These are phyloP conservation scores for Phortica magna DNA, from an alignment of 2,888 invertebrate species.

Conservation along the genomic window DNA sequence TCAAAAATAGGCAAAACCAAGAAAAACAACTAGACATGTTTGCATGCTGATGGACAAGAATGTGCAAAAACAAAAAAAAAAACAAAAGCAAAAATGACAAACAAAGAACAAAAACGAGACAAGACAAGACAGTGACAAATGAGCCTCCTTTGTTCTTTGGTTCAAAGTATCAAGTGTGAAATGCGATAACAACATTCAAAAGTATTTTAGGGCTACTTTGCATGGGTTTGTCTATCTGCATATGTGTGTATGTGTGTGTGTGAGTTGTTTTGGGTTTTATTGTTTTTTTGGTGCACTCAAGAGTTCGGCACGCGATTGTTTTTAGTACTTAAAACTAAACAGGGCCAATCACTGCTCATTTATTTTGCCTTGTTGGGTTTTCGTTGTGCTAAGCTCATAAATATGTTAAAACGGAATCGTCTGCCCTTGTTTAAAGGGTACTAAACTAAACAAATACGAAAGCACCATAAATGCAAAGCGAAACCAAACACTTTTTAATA, in stretches of 20 bases:
- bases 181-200: slow-evolving; percentile 54
- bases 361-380: background rate
- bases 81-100: slow-evolving; percentile 16
- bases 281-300: background rate
- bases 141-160: slow-evolving; percentile 55
- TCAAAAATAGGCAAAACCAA: background rate
- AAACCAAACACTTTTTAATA: background rate
- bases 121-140: slow-evolving; percentile 56
- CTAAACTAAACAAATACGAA: background rate
- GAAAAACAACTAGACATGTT: slow-evolving; percentile 38
- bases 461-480: slow-evolving; percentile 4
- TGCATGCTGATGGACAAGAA: slow-evolving; percentile 42
- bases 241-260: too few species aligned
- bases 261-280: background rate
- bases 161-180: slow-evolving; percentile 55
- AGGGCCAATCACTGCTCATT: background rate
- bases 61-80: background rate
- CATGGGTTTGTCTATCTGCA: background rate
- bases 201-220: background rate
- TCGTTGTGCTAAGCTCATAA: background rate
- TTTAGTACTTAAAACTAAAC: background rate
- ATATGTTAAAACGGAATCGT: background rate
- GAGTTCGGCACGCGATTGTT: background rate
- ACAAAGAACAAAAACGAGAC: slow-evolving; percentile 41
- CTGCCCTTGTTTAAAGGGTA: background rate